Evolutionary conservation across 2,888 invertebrate genomes (phyloP).

Genomic region (Perdita meconis): DNA sequence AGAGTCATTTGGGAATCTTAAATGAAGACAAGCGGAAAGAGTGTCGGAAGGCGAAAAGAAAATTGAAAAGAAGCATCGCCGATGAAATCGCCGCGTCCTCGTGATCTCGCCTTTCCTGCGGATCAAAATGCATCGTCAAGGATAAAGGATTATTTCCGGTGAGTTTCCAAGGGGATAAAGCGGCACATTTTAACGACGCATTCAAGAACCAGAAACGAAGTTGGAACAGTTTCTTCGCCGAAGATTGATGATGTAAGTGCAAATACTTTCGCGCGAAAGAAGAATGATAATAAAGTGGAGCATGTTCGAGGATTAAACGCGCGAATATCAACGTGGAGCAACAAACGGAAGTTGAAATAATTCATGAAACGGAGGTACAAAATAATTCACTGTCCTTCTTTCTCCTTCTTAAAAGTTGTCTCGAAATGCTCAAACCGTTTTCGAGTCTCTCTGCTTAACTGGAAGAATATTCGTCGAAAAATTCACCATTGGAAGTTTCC

Average conservation of each 20-base stretch:
- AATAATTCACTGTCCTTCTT: too few species aligned
- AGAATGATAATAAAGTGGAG: too few species aligned
- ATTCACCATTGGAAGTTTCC: too few species aligned
- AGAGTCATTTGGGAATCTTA: background rate
- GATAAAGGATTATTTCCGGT: background rate
- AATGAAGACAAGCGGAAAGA: background rate
- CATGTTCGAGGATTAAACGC: too few species aligned
- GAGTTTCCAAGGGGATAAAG: background rate
- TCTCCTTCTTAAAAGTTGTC: too few species aligned
- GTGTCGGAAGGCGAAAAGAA: background rate
- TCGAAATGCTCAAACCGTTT: too few species aligned
- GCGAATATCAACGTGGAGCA: too few species aligned
- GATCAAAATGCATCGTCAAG: slow-evolving; percentile 1
- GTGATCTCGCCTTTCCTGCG: background rate
- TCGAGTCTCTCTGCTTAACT: background rate
- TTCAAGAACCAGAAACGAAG: background rate
- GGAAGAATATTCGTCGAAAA: background rate
- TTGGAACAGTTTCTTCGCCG: background rate
- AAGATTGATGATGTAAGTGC: background rate
- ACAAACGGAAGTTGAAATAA: too few species aligned
- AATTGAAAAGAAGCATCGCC: slow-evolving; percentile 5
- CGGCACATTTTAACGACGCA: background rate
- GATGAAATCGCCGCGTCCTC: slow-evolving; percentile 1
- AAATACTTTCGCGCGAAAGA: background rate
- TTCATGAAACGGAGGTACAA: too few species aligned